Conservation (phyloP, 2,797 vertebrate species). For the Diglossa cyanea region DNA sequence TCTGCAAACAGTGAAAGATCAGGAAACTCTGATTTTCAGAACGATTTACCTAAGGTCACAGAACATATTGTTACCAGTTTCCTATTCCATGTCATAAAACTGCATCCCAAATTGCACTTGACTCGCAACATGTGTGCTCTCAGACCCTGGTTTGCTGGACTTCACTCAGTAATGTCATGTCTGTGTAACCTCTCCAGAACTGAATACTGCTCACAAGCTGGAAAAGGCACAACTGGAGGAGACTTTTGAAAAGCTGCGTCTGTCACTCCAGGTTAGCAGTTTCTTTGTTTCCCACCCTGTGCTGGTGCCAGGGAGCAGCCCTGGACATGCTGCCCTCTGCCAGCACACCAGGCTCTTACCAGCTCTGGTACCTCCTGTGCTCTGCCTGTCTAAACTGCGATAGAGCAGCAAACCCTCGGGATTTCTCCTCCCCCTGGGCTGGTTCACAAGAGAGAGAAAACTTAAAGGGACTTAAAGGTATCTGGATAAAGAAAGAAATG, state of each 20-base stretch:
- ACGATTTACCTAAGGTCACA: neutral
- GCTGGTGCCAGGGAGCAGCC: neutral
- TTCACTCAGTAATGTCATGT: neutral
- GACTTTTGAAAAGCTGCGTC: constrained; percentile 89
- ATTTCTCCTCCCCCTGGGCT: neutral
- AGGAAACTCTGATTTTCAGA: neutral
- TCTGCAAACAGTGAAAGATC: neutral
- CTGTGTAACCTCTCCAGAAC: constrained; percentile 76
- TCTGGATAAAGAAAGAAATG: neutral
- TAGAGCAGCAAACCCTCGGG: neutral
- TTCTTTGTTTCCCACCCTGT: neutral
- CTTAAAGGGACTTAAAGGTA: neutral
- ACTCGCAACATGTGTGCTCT: accelerated
- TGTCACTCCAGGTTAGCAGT: constrained; percentile 87
- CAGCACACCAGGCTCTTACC: neutral
- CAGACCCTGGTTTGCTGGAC: neutral
- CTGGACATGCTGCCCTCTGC: accelerated
- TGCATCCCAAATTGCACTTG: accelerated
- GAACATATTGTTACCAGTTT: neutral
- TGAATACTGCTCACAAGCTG: constrained; percentile 87
- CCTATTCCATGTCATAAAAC: neutral
- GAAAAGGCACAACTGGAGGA: constrained; percentile 90
- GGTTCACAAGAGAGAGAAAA: neutral
- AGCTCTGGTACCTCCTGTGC: neutral
- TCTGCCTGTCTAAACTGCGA: neutral